Evolutionary conservation across 2,888 invertebrate species (phyloP).

Genomic region (Boloria euphrosyne): DNA sequence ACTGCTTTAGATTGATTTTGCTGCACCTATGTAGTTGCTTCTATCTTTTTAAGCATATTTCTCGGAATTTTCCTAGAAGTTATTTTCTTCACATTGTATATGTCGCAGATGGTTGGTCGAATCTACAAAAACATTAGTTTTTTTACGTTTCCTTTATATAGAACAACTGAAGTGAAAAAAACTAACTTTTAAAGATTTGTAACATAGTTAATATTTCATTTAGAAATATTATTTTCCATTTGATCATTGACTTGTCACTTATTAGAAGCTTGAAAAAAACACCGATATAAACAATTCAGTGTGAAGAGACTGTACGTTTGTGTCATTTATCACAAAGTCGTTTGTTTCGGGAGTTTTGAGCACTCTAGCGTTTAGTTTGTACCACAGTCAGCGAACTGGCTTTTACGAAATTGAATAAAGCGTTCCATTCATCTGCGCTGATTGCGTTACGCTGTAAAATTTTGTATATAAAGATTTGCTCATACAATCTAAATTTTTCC

Average conservation of each 20-base stretch:
- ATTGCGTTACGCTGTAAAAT: slow-evolving; percentile 1
- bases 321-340: neutral
- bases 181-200: too few species aligned
- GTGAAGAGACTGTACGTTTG: neutral
- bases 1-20: slow-evolving; percentile 15
- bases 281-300: neutral
- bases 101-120: too few species aligned
- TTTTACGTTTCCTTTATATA: too few species aligned
- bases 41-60: slow-evolving; percentile 1
- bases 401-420: neutral
- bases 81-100: neutral
- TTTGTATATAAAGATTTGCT: slow-evolving; percentile 7
- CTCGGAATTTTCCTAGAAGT: neutral
- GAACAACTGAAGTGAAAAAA: too few species aligned
- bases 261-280: slow-evolving; percentile 13
- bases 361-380: neutral
- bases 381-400: neutral
- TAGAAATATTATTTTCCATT: neutral
- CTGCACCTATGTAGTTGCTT: slow-evolving; percentile 14
- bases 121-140: too few species aligned
- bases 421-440: neutral
- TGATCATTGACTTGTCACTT: slow-evolving; percentile 5
- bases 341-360: slow-evolving; percentile 5
- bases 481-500: slow-evolving; percentile 7
- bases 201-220: too few species aligned